Percentiles rank a stretch among this genome's conserved stretches.
Evolutionary conservation across 2,797 vertebrate genomes (phyloP).

Genomic region (Gambelia wislizenii): DNA sequence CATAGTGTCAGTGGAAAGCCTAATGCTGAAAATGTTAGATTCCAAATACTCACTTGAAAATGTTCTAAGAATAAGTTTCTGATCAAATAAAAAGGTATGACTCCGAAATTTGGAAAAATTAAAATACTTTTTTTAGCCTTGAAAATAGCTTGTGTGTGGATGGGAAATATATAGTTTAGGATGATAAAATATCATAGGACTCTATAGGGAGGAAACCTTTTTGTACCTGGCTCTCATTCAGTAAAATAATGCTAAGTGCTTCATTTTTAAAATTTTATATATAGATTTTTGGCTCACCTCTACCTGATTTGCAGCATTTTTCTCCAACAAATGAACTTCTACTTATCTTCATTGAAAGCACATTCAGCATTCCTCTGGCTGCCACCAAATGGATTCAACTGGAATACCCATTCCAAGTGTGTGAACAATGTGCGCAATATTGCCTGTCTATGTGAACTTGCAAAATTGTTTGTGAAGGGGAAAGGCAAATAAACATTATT

Average conservation of each 20-base stretch:
- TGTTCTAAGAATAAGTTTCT: not conserved
- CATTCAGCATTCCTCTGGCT: not conserved
- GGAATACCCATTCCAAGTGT: slow-evolving; percentile 23
- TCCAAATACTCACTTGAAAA: not conserved
- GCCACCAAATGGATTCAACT: slow-evolving; percentile 35
- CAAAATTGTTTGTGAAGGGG: slow-evolving; percentile 30
- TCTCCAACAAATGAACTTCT: slow-evolving; percentile 21
- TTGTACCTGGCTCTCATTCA: not conserved
- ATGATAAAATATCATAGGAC: not conserved
- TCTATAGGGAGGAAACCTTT: not conserved
- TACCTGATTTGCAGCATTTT: not conserved
- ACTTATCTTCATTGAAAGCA: slow-evolving; percentile 35
- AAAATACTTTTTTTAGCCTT: not conserved
- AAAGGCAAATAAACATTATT: slow-evolving; percentile 38
- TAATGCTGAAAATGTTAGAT: not conserved
- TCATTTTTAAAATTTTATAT: not conserved
- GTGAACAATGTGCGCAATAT: slow-evolving; percentile 55
- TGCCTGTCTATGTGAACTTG: slow-evolving; percentile 41
- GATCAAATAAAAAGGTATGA: not conserved
- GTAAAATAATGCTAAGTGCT: not conserved
- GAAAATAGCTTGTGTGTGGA: not conserved
- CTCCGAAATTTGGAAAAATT: not conserved
- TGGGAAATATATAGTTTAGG: not conserved
- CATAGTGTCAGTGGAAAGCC: not conserved
- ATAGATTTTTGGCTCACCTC: slow-evolving; percentile 5